A percentile compares a stretch with the other conserved stretches of the same genome.
Evolutionary conservation across 2,113 vertebrate species (phyloP).

Genomic region (Laterallus jamaicensis): DNA sequence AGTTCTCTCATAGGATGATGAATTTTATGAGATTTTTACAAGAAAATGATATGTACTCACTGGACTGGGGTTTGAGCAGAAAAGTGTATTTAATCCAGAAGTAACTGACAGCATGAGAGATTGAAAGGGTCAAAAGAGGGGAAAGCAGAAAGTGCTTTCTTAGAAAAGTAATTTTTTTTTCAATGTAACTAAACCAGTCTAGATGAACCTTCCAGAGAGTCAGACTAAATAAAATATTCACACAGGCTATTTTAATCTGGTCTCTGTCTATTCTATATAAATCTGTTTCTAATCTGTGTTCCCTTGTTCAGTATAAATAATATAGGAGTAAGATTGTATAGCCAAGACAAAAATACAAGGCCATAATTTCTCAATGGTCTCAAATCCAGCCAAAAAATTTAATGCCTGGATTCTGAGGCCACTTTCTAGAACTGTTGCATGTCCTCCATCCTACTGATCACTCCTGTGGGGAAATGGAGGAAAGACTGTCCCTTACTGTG

Average conservation of each 20-base stretch:
- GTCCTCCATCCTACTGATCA: neutral
- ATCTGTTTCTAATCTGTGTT: constrained; percentile 30
- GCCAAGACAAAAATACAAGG: constrained; percentile 7
- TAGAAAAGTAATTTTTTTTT: constrained; percentile 35
- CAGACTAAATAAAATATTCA: constrained; percentile 53
- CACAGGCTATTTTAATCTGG: constrained; percentile 30
- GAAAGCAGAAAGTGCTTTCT: constrained; percentile 20
- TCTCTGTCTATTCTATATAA: constrained; percentile 1
- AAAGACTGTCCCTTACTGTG: neutral
- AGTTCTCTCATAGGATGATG: neutral
- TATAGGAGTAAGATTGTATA: neutral
- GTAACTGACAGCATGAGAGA: constrained; percentile 25
- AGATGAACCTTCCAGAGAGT: neutral
- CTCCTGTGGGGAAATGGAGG: neutral
- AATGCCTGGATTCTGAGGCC: neutral
- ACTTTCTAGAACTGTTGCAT: neutral
- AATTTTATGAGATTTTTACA: constrained; percentile 33
- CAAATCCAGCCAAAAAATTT: neutral
- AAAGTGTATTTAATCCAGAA: constrained; percentile 44
- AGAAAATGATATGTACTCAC: neutral
- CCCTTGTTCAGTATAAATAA: constrained; percentile 19
- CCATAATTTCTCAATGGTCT: neutral
- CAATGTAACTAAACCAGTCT: neutral
- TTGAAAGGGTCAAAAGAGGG: neutral
- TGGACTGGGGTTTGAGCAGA: neutral